Percentiles rank a stretch among this genome's conserved stretches.
Evolutionary conservation across 1,140 invertebrate genomes (phyloP).

Genomic region (Arion vulgaris): DNA sequence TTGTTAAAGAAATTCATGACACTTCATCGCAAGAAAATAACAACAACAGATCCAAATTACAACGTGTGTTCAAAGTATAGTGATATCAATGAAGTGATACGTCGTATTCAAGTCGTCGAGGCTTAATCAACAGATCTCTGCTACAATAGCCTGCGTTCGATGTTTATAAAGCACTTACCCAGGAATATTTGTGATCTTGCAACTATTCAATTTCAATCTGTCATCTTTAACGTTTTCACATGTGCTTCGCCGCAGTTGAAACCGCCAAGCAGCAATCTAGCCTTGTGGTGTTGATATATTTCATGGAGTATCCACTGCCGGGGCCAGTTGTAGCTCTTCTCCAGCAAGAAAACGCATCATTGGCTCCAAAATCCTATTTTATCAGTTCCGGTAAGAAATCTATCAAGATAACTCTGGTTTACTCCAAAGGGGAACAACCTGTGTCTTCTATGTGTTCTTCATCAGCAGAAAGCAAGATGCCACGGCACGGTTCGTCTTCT

Average conservation of each 20-base stretch:
- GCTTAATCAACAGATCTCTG: no score
- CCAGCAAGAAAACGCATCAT: conserved; percentile 21
- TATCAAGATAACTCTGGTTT: conserved; percentile 39
- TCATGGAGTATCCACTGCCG: conserved; percentile 38
- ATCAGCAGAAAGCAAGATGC: conserved; percentile 12
- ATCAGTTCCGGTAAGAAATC: conserved; percentile 39
- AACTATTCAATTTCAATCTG: no score
- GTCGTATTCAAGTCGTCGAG: no score
- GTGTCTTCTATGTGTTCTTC: neutral
- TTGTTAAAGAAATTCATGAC: no score
- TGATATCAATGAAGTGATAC: no score
- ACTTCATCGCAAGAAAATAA: no score
- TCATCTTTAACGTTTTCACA: conserved; percentile 5
- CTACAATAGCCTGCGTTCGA: no score
- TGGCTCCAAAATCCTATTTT: conserved; percentile 31
- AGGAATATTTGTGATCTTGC: no score
- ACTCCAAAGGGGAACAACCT: conserved; percentile 30
- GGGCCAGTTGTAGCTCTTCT: conserved; percentile 33
- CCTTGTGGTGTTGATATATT: neutral
- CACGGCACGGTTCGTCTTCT: neutral
- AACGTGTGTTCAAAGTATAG: no score
- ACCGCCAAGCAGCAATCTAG: neutral
- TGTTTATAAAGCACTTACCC: no score
- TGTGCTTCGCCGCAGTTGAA: neutral
- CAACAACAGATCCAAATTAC: no score